These are phyloP conservation scores for Neoascia interrupta DNA, from an alignment of 2,888 invertebrate species.

Conservation along the genomic window DNA sequence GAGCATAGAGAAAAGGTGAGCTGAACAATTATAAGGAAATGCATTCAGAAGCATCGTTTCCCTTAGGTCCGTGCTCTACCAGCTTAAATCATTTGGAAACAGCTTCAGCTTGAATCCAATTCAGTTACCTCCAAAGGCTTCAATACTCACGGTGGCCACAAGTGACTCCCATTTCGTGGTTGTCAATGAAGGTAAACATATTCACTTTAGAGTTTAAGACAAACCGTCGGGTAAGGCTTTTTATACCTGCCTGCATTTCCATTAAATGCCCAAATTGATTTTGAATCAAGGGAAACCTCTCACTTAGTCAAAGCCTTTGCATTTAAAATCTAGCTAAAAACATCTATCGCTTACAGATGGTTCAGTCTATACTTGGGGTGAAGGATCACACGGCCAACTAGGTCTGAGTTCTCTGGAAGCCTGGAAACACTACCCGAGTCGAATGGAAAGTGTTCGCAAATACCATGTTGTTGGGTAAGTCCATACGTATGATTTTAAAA, in stretches of 20 bases:
- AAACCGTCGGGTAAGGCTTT: no score
- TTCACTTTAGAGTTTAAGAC: background rate
- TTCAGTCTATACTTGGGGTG: slow-evolving; percentile 86
- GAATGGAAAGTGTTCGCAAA: slow-evolving; percentile 83
- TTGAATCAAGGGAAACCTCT: no score
- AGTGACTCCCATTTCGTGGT: slow-evolving; percentile 82
- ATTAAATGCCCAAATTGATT: no score
- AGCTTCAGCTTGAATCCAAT: slow-evolving; percentile 81
- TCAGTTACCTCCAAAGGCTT: slow-evolving; percentile 81
- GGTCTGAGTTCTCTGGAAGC: slow-evolving; percentile 81
- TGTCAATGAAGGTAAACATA: slow-evolving; percentile 82
- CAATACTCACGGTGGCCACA: slow-evolving; percentile 81
- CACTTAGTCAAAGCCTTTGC: background rate
- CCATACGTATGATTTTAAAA: background rate
- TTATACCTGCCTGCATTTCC: no score
- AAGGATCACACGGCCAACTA: slow-evolving; percentile 84
- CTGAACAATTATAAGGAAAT: background rate
- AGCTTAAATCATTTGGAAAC: slow-evolving; percentile 81
- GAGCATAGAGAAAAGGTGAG: slow-evolving; percentile 76
- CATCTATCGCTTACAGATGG: slow-evolving; percentile 79
- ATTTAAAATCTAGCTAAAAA: slow-evolving; percentile 18
- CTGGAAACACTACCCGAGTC: slow-evolving; percentile 82
- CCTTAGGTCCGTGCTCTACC: slow-evolving; percentile 81
- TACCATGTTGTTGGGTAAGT: slow-evolving; percentile 82
- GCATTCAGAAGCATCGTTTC: background rate